Percentiles rank a stretch among this genome's conserved stretches.
Conservation (phyloP, 2,797 vertebrate species). For the Squalus acanthias region DNA sequence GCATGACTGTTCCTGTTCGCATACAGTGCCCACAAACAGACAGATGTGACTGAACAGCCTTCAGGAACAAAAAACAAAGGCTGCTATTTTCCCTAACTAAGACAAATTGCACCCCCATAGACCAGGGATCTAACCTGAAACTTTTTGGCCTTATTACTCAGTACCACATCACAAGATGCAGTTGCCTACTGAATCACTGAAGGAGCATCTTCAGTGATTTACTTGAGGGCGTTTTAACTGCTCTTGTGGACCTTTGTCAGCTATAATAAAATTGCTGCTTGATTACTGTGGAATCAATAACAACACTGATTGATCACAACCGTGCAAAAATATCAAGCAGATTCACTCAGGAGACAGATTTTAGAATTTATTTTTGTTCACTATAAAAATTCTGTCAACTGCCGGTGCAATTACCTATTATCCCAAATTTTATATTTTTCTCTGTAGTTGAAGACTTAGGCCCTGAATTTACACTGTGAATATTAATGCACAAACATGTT, state of each 20-base stretch:
- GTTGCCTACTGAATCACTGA: neutral
- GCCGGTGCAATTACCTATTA: neutral
- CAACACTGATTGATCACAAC: neutral
- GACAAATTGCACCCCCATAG: neutral
- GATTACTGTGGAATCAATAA: neutral
- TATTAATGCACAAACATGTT: neutral
- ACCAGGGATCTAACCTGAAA: neutral
- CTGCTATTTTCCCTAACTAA: neutral
- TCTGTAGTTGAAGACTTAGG: neutral
- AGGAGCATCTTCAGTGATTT: neutral
- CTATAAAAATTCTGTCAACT: neutral
- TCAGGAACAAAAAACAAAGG: neutral
- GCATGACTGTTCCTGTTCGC: neutral
- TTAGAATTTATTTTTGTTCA: constrained; percentile 2
- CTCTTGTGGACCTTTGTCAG: neutral
- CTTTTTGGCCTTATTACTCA: neutral
- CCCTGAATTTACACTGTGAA: neutral
- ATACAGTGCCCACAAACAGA: neutral
- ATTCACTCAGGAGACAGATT: neutral
- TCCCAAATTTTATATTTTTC: neutral
- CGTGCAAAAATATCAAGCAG: neutral
- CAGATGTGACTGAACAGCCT: neutral
- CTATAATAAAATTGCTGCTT: neutral
- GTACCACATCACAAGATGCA: neutral
- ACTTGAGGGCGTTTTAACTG: neutral